Evolutionary conservation across 2,797 vertebrate species (phyloP).

Genomic region (Meda fulgida): DNA sequence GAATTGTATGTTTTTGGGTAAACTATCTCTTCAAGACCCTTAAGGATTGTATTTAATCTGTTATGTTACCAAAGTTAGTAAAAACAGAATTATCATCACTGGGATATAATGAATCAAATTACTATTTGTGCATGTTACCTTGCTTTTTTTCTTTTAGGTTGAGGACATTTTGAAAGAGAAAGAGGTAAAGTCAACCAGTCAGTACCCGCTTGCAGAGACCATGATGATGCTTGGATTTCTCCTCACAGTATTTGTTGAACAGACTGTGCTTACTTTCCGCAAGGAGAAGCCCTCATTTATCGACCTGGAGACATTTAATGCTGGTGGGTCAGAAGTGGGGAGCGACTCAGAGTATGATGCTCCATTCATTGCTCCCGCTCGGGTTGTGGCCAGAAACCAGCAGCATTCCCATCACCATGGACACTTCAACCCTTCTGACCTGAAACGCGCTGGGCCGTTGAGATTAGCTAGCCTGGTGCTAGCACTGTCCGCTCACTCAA

Average conservation of each 20-base stretch:
- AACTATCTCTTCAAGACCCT: neutral
- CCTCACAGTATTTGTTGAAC: slow-evolving; percentile 89
- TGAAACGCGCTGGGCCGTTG: slow-evolving; percentile 78
- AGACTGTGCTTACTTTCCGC: slow-evolving; percentile 86
- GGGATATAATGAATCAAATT: neutral
- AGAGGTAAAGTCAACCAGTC: slow-evolving; percentile 75
- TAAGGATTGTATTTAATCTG: neutral
- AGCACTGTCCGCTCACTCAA: slow-evolving; percentile 88
- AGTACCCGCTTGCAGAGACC: slow-evolving; percentile 91
- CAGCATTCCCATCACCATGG: slow-evolving; percentile 65
- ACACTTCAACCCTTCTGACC: slow-evolving; percentile 72
- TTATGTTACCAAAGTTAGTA: neutral
- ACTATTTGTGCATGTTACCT: neutral
- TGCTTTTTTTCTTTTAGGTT: slow-evolving; percentile 74
- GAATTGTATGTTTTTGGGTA: neutral
- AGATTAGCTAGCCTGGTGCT: slow-evolving; percentile 86
- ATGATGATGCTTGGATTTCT: slow-evolving; percentile 92
- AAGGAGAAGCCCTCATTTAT: slow-evolving; percentile 92
- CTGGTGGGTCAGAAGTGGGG: slow-evolving; percentile 85
- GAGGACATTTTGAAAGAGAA: slow-evolving; percentile 74
- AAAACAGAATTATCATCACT: neutral
- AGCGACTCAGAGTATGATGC: slow-evolving; percentile 94
- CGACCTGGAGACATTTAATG: slow-evolving; percentile 92
- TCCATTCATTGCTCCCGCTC: slow-evolving; percentile 80
- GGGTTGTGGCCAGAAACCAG: slow-evolving; percentile 33